Evolutionary conservation across 2,113 vertebrate genomes (phyloP).

Genomic region (Opisthocomus hoazin): DNA sequence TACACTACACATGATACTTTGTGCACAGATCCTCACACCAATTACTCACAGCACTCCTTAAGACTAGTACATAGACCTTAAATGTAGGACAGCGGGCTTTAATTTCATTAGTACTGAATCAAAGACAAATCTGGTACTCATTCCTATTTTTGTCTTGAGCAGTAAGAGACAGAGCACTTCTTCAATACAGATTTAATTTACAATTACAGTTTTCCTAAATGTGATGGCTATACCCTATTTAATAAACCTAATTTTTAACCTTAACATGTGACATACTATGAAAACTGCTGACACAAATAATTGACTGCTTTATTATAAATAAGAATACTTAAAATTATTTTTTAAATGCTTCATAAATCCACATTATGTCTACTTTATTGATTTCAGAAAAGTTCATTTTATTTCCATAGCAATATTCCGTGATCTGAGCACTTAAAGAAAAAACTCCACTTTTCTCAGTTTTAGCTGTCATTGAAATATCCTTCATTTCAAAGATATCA

Average conservation of each 20-base stretch:
- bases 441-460: slow-evolving; percentile 12
- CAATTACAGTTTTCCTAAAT: not conserved
- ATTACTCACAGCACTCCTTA: not conserved
- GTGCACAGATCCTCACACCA: not conserved
- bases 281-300: slow-evolving; percentile 33
- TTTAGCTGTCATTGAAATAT: slow-evolving; percentile 54
- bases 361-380: slow-evolving; percentile 1
- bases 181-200: not conserved
- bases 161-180: not conserved
- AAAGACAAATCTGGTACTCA: not conserved
- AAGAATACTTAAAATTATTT: not conserved
- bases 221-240: not conserved
- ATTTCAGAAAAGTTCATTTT: slow-evolving; percentile 25
- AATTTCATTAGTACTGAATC: not conserved
- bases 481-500: slow-evolving; percentile 56
- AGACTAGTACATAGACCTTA: not conserved
- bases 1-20: not conserved
- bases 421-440: slow-evolving; percentile 24
- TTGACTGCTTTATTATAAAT: slow-evolving; percentile 27
- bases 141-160: not conserved
- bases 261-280: not conserved
- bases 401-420: slow-evolving; percentile 15
- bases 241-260: not conserved
- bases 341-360: slow-evolving; percentile 1
- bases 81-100: not conserved